A percentile compares a stretch with the other conserved stretches of the same genome.
Evolutionary conservation across 37 sponge, comb jelly and placozoan genomes (phyloP).

Genomic region (Amphimedon queenslandica): DNA sequence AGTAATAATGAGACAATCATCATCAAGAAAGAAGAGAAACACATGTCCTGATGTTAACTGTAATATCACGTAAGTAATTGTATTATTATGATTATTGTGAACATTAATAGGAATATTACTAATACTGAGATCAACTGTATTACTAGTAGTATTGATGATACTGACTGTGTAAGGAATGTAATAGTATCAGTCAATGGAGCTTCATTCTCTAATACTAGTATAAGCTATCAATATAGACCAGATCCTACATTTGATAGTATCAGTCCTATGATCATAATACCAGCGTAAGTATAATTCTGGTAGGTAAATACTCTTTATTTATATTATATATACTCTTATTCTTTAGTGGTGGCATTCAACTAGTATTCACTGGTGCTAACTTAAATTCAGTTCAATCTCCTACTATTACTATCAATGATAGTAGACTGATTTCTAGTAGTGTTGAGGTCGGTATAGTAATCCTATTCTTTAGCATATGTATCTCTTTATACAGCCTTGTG

Average conservation of each 20-base stretch:
- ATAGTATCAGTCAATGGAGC: conserved; percentile 24
- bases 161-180: not conserved
- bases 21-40: not conserved
- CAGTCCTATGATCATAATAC: conserved; percentile 15
- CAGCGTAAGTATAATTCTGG: conserved; percentile 28
- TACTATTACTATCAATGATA: conserved; percentile 12
- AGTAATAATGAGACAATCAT: conserved; percentile 22
- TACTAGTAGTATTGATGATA: not conserved
- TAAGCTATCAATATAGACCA: conserved; percentile 23
- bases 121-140: not conserved
- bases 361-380: conserved; percentile 46
- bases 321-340: too few relatives aligned
- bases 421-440: not conserved
- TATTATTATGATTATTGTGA: not conserved
- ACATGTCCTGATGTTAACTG: not conserved
- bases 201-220: not conserved
- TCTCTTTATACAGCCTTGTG: not conserved
- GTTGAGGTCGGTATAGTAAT: not conserved
- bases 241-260: conserved; percentile 35
- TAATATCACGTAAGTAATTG: conserved; percentile 13
- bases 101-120: not conserved
- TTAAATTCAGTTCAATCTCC: conserved; percentile 39
- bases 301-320: not conserved
- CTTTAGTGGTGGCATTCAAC: conserved; percentile 49
- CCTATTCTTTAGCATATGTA: too few relatives aligned